Base-by-base conservation (phyloP, 2,113 vertebrate species). In the Cyprinodon brontotheroides region DNA sequence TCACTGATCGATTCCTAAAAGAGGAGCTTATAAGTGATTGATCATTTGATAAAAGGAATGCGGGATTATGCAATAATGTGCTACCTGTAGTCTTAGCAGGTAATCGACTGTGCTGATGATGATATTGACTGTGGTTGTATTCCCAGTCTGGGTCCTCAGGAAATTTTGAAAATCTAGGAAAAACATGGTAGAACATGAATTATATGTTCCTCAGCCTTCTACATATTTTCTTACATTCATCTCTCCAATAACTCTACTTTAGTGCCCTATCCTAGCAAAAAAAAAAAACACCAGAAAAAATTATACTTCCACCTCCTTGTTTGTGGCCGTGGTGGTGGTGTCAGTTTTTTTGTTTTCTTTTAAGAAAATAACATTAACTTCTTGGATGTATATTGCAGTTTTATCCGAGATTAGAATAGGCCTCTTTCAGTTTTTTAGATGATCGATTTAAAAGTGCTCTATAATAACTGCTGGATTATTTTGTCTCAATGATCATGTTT, bases 61-160 rank as follows among this genome's bases (percentile, higher is more conserved):
- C 45, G 0, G 11, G 57, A 53, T 11, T 43, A 2, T 48, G 47
- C 41, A 17, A 22, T 14, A 47, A 47, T n/a, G 64, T n/a, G 11
- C 59, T 68, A 99, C 98, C 96, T 99, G 98, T 68, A 99, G 95
- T 76, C 97, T 94, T 38, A 99, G 95, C 38, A 99, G 94, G 76
- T 99, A 99, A 87, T 99, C 98, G 70, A 99, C 98, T 0, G 98
- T 99, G 86, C 97, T 99, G 88, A 99, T 99, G 74, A 99, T 99
- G 81, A 99, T 95, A 47, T 99, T 99, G 68, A 99, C 96, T 4
- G 98, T 99, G 61, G 97, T 98, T 43, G 98, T 99, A 87, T 99
- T 99, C 17, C 98, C 98, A 89, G 97, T 99, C 87, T 99, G 98
- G 36, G 98, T 99, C 77, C 98, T 94, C 41, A 99, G 92, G 78